Base-by-base conservation (phyloP, 2,888 invertebrate genomes). In the Fissipunctia ypsillon region DNA sequence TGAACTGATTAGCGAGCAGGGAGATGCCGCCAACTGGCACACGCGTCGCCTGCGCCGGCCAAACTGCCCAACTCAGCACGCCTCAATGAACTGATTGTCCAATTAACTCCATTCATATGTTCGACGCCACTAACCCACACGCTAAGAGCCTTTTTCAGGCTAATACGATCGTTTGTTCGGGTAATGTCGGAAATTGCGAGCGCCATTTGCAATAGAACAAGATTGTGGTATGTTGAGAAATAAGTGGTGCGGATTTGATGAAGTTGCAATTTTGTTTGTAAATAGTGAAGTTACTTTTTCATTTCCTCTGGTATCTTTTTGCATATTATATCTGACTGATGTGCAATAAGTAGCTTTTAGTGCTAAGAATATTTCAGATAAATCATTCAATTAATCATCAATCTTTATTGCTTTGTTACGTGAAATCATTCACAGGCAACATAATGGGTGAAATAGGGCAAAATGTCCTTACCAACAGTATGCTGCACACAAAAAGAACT, bases 21-120 rank as follows among this genome's bases (percentile, higher is more conserved):
- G 85, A 81, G 84, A 82, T 84, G 84, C 84, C 88, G 95, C 96
- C 95, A 95, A 93, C 94, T 95, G 95, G 95, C 95, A 95, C 89
- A 79, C 86, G 77, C 83, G 87, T 86, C 90, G 88, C 88, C 84
- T 72, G 86, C 90, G 89, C 85, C 89, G 88, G 94, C 94, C 95
- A 95, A 95, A 93, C 93, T 88, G 90, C 90, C 90, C 91, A 89
- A 88, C 90, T 90, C 91, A 91, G 89, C 93, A 90, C 91, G 92
- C 92, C 93, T 94, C 94, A 94, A 94, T 94, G 94, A 92, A 91
- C 90, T 90, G 92, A 93, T 92, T 91, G 92, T 92, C 92, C 94
- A 95, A 95, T 95, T 95, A 95, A 93, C 93, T 94, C 91, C 94
- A 95, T 95, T 95, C 95, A 95, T 94, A 93, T 94, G 91, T 91